Evolutionary conservation across 2,888 invertebrate genomes (phyloP), one percentile per base, ranked within the genome.

Genomic region (Drosophila macrothrix): DNA sequence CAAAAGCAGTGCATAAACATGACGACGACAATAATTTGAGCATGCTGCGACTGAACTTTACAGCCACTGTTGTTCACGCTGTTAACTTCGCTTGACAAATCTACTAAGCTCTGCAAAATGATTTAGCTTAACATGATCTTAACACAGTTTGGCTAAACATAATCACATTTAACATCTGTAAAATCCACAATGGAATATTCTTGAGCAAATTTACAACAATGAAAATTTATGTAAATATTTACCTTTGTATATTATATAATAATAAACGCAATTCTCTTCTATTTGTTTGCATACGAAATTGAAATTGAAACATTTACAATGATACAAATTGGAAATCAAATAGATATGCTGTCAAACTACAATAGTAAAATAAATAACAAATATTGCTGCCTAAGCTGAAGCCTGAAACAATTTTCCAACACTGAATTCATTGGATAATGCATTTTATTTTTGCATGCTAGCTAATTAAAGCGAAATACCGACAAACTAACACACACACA

Each of bases 401-500:
- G 28, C 29, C 9, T 6, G 10, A 7, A 6, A 39, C 10, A 33
- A 67, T 60, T 54, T 58, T 19, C 16, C 22, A 46, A 14, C 46
- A 19, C 25, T 35, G 19, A 29, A 62, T 63, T 49, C 35, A 25
- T 46, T 46, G 46, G 25, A 46, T 46, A 53, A 60, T 65, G 50
- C 50, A 49, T 41, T 64, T 49, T 61, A 53, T 71, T 68, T 61
- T 54, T 29, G 25, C 29, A 10, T 37, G 52, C 6, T 28, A 39
- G 52, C 56, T 69, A 74, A 81, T 81, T 78, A 71, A 71, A 74
- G 46, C 59, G 53, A 35, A 55, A 67, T 52, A 66, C 46, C 43
- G 46, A 35, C 5, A 39, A 22, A 60, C 37, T 46, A 25, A 29
- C 39, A 46, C 28, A 41, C 58, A 58, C 19, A 66, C 35, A 35